Percentiles rank a stretch among this genome's conserved stretches.
Conservation (phyloP, 2,797 vertebrate genomes). For the Epinephelus malabaricus region DNA sequence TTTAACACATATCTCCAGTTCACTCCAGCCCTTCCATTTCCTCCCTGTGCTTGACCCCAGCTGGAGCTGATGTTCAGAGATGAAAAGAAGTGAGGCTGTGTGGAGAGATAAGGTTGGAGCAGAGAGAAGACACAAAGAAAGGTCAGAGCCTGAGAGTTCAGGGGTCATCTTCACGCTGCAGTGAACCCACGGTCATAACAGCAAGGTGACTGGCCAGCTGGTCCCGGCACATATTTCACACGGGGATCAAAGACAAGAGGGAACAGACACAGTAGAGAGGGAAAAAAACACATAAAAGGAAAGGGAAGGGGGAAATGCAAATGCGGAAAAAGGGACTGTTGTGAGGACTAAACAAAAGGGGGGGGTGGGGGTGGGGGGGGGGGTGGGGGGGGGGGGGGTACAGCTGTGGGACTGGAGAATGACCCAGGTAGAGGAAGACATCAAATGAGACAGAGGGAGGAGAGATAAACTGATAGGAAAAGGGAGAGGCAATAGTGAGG, state of each 20-base stretch:
- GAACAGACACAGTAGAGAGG: slow-evolving; percentile 12
- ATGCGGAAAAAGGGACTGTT: slow-evolving; percentile 31
- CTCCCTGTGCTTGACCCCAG: slow-evolving; percentile 35
- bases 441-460: slow-evolving; percentile 46
- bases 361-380: neutral
- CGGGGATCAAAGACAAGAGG: slow-evolving; percentile 50
- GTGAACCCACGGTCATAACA: slow-evolving; percentile 31
- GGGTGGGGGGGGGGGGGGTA: neutral
- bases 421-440: slow-evolving; percentile 54
- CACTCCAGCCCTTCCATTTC: slow-evolving; percentile 23
- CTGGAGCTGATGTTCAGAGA: slow-evolving; percentile 58
- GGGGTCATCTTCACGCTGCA: slow-evolving; percentile 57
- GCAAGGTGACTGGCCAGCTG: slow-evolving; percentile 46
- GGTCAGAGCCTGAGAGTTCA: slow-evolving; percentile 56
- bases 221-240: slow-evolving; percentile 45
- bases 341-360: slow-evolving; percentile 44
- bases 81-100: slow-evolving; percentile 64
- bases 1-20: slow-evolving; percentile 19
- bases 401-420: slow-evolving; percentile 42
- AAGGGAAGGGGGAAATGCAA: slow-evolving; percentile 47
- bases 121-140: slow-evolving; percentile 42
- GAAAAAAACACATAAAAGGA: slow-evolving; percentile 32
- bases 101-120: slow-evolving; percentile 56
- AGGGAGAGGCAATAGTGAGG: slow-evolving; percentile 37
- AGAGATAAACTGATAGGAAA: slow-evolving; percentile 64